Percentiles rank a stretch among this genome's conserved stretches.
phyloP scores from a whole-genome alignment of 2,113 vertebrate genomes.

The Osmerus mordax region DNA sequence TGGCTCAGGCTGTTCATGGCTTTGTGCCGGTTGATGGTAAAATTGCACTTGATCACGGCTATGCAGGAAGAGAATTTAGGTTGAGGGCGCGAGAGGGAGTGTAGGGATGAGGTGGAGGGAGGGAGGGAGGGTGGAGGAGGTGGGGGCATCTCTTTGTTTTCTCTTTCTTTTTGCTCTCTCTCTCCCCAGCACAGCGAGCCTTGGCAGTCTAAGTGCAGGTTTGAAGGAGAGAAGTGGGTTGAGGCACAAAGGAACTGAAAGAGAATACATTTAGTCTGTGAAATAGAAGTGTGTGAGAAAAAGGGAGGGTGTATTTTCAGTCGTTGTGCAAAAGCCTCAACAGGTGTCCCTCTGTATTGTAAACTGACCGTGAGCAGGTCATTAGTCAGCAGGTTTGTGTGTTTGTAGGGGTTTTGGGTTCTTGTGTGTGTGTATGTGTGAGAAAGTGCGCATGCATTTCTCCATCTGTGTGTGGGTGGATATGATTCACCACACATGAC shows the following conservation, averaged over 20 bases:
- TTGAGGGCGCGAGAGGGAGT: too few species aligned
- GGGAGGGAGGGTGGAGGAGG: conserved; percentile 1
- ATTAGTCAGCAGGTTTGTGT: conserved; percentile 30
- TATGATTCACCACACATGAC: conserved; percentile 71
- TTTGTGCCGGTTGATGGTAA: background rate
- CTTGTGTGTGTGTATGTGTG: conserved; percentile 15
- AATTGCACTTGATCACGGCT: background rate
- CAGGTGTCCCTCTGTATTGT: conserved; percentile 8
- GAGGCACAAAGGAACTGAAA: conserved; percentile 38
- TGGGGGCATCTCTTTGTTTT: conserved; percentile 27
- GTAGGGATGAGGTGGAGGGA: background rate
- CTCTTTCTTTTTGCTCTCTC: conserved; percentile 22
- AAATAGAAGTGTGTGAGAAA: conserved; percentile 37
- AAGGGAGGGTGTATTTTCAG: conserved; percentile 27
- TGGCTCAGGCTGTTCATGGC: too few species aligned
- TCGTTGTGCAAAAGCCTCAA: conserved; percentile 28
- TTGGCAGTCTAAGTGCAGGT: conserved; percentile 38
- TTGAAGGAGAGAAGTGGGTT: conserved; percentile 45
- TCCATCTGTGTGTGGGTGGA: conserved; percentile 60
- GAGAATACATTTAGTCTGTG: conserved; percentile 38
- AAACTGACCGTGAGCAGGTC: conserved; percentile 28
- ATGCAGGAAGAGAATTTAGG: conserved; percentile 11
- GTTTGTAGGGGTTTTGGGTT: conserved; percentile 12
- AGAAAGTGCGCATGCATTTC: conserved; percentile 44
- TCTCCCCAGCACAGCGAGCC: conserved; percentile 18